Base-by-base conservation (phyloP, 2,888 invertebrate genomes). In the Sericinus montela region DNA sequence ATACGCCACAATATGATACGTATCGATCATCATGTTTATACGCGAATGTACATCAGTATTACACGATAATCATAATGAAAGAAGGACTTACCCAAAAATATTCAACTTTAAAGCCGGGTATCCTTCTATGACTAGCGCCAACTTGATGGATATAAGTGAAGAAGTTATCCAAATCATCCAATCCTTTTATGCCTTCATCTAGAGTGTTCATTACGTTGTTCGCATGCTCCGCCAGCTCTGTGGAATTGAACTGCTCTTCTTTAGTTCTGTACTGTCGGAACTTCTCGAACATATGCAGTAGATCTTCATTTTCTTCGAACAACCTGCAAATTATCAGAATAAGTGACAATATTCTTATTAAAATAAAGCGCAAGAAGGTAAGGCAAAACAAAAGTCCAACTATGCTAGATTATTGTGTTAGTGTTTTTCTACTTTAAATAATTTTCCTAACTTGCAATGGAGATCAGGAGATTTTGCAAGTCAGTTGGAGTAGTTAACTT, bases 151-250 rank as follows among this genome's bases (percentile, higher is more conserved):
- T 90, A 72, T 93, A 95, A 64, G 93, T 92, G 77, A 95, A 93
- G 88, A 97, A 96, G 67, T 92, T 92, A 78, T 97, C 96, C 80
- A 95, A 89, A 74, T 96, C 94, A 68, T 97, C 96, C 52, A 97
- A 90, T 16, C 94, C 93, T 71, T 94, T 94, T 80, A 97, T 97
- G 53, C 96, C 95, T 69, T 97, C 96, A 72, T 97, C 97, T 53
- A 97, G 80, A 1, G 96, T 95, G 65, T 92, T 93, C 97, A 97
- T 97, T 23, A 97, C 97, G 64, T 94, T 94, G 68, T 93, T 94
- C 43, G 97, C 97, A 72, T 97, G 97, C 60, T 96, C 94, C 4
- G 94, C 94, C 53, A 97, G 85, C 77, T 95, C 95, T 90, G 94
- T 92, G 50, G 95, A 95, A 68, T 92, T 92, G 54, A 93, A 92